phyloP scores from a whole-genome alignment of 2,113 vertebrate genomes.

The Osmerus mordax region DNA sequence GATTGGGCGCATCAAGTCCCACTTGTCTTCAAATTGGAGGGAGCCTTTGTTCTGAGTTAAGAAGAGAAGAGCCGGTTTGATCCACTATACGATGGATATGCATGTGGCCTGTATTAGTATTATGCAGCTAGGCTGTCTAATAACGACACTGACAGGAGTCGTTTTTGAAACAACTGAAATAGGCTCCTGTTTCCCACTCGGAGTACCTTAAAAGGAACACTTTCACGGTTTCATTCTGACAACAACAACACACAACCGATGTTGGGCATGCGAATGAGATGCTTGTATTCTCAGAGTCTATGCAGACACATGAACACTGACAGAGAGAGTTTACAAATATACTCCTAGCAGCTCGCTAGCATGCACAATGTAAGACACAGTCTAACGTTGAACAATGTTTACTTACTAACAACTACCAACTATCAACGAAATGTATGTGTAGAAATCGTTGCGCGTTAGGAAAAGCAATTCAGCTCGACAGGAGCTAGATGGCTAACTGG shows the following conservation, averaged over 20 bases:
- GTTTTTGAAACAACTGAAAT: too few species aligned
- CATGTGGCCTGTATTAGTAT: neutral
- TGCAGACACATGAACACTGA: neutral
- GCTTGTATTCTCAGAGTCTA: neutral
- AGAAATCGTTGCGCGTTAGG: neutral
- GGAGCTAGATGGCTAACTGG: too few species aligned
- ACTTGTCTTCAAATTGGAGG: slow-evolving; percentile 99
- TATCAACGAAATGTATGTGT: neutral
- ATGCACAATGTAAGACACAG: neutral
- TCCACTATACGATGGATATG: neutral
- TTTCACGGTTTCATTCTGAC: too few species aligned
- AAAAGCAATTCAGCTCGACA: too few species aligned
- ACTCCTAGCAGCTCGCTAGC: neutral
- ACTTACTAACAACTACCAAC: neutral
- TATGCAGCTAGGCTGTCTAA: neutral
- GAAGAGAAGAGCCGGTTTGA: neutral
- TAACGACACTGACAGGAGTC: too few species aligned
- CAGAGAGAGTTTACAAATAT: slow-evolving; percentile 13
- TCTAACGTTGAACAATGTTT: neutral
- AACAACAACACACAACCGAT: too few species aligned
- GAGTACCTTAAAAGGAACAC: too few species aligned
- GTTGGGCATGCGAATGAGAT: neutral
- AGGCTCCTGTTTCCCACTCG: too few species aligned
- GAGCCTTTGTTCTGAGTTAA: slow-evolving; percentile 91
- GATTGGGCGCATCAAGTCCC: slow-evolving; percentile 98